Percentiles rank a stretch among this genome's conserved stretches.
Conservation (phyloP, 2,797 vertebrate genomes). For the Argentina silus region DNA sequence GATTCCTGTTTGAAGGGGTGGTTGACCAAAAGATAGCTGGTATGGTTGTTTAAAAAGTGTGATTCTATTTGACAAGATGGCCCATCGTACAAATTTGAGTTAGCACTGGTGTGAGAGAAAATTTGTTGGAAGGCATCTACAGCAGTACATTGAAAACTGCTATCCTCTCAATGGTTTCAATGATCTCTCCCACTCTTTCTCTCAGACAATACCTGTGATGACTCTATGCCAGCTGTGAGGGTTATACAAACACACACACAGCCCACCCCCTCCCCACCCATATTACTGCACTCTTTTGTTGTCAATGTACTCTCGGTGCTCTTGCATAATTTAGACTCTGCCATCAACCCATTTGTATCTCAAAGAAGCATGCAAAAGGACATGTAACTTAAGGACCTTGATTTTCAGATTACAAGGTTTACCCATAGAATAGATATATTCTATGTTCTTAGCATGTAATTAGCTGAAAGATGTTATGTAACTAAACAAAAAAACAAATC, state of each 20-base stretch:
- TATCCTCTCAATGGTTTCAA: neutral
- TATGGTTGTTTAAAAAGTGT: too few species aligned
- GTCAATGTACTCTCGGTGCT: constrained; percentile 15
- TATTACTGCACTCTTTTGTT: constrained; percentile 41
- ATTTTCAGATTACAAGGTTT: constrained; percentile 19
- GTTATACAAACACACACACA: constrained; percentile 21
- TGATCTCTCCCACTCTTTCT: constrained; percentile 21
- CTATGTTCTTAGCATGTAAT: constrained; percentile 17
- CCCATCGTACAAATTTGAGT: neutral
- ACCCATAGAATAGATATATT: neutral
- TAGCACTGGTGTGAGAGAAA: neutral
- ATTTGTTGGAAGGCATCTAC: constrained; percentile 17
- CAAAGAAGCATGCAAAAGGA: constrained; percentile 3
- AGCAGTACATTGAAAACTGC: constrained; percentile 14
- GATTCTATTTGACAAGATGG: neutral
- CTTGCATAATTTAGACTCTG: constrained; percentile 18
- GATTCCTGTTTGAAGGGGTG: too few species aligned
- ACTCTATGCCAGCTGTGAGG: constrained; percentile 41
- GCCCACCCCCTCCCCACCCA: constrained; percentile 26
- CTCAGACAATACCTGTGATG: constrained; percentile 39
- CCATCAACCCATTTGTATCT: constrained; percentile 19
- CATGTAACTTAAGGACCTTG: constrained; percentile 11
- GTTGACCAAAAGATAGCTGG: too few species aligned
- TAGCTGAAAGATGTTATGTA: constrained; percentile 7
- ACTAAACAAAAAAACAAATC: neutral